Percentiles rank a stretch among this genome's conserved stretches.
phyloP scores from a whole-genome alignment of 2,113 vertebrate species.

The Onychostoma macrolepis region DNA sequence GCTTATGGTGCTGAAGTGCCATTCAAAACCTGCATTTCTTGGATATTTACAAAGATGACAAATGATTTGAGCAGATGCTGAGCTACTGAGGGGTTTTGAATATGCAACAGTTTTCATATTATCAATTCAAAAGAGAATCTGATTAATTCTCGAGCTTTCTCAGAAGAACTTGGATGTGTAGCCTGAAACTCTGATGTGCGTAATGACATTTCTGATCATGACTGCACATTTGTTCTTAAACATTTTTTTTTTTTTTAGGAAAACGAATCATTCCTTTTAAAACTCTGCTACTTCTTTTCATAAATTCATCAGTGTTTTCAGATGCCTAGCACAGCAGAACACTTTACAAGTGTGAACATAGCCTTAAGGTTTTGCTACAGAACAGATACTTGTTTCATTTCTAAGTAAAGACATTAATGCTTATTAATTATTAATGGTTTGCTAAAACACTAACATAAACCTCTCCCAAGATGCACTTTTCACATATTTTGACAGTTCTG shows the following conservation, averaged over 20 bases:
- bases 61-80: background rate
- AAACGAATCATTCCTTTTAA: background rate
- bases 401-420: constrained; percentile 6
- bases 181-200: background rate
- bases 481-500: constrained; percentile 21
- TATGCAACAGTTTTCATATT: background rate
- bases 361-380: background rate
- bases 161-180: background rate
- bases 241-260: background rate
- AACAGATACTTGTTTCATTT: background rate
- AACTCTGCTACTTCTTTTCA: background rate
- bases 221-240: background rate
- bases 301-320: background rate
- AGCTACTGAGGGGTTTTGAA: background rate
- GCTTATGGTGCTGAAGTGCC: background rate
- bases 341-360: background rate
- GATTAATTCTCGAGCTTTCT: background rate
- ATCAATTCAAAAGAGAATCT: background rate
- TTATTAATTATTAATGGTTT: constrained; percentile 32
- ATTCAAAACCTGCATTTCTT: background rate
- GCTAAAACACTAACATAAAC: constrained; percentile 20
- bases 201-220: background rate
- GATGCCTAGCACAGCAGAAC: background rate
- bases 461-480: background rate
- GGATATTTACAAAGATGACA: background rate